Evolutionary conservation across 2,888 invertebrate genomes (phyloP).

Genomic region (Metacarcinus magister): DNA sequence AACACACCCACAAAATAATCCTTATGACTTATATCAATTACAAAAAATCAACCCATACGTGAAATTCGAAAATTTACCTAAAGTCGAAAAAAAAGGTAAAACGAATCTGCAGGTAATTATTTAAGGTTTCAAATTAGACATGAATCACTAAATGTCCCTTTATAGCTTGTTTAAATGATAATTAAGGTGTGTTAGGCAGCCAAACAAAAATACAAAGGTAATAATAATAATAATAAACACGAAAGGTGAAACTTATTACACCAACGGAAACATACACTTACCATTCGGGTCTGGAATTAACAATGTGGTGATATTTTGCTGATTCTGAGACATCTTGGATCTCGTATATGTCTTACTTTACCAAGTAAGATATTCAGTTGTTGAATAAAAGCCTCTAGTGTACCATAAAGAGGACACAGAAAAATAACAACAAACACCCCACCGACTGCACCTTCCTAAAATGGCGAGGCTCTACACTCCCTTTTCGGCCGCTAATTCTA

Average conservation of each 20-base stretch:
- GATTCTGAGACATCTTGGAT: constrained; percentile 75
- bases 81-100: no score
- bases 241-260: background rate
- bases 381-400: constrained; percentile 33
- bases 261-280: constrained; percentile 65
- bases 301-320: constrained; percentile 81
- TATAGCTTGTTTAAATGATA: background rate
- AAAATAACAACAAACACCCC: constrained; percentile 71
- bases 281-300: constrained; percentile 82
- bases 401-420: constrained; percentile 64
- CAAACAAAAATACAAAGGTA: background rate
- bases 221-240: background rate
- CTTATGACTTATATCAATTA: no score
- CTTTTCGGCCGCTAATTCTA: constrained; percentile 68
- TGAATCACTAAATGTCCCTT: no score
- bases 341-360: constrained; percentile 38
- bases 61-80: no score
- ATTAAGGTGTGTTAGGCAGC: background rate
- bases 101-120: no score
- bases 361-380: background rate
- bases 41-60: no score
- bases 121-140: background rate
- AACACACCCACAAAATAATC: no score
- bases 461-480: constrained; percentile 77
- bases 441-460: constrained; percentile 76